Evolutionary conservation across 2,797 vertebrate species (phyloP).

Genomic region (Coccyzus lansbergi): DNA sequence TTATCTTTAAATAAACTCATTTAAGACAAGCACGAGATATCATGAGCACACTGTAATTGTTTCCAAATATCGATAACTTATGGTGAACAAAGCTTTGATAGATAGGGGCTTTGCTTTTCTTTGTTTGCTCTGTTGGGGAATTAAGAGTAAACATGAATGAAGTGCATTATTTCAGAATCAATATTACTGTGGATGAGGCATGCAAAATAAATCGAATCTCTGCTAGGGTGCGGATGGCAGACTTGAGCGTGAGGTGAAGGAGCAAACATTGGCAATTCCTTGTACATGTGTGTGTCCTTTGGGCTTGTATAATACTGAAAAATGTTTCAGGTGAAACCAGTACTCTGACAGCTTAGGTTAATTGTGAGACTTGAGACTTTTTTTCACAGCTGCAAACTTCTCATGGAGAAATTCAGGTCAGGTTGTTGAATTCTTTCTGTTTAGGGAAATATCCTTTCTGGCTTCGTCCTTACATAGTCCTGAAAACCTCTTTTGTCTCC

Average conservation of each 20-base stretch:
- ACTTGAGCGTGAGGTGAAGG: neutral
- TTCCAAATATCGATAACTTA: no score
- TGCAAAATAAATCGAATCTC: neutral
- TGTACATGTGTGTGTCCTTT: neutral
- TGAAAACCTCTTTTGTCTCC: no score
- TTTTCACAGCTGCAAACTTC: neutral
- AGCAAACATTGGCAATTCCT: neutral
- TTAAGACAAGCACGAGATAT: no score
- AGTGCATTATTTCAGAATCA: neutral
- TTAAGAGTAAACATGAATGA: neutral
- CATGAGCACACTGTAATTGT: no score
- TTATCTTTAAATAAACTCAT: no score
- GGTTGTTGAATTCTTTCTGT: neutral
- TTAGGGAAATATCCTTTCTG: no score
- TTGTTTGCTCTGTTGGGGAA: neutral
- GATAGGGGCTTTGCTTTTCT: neutral
- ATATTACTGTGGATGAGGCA: neutral
- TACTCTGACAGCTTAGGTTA: neutral
- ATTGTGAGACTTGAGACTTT: neutral
- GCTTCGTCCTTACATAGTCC: no score
- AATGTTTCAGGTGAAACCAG: neutral
- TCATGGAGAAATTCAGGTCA: neutral
- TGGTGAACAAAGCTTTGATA: no score
- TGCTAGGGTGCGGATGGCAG: neutral
- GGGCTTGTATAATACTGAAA: neutral